These are phyloP conservation scores for Ctenopoma kingsleyae DNA, from an alignment of 2,797 vertebrate species.

Conservation along the genomic window DNA sequence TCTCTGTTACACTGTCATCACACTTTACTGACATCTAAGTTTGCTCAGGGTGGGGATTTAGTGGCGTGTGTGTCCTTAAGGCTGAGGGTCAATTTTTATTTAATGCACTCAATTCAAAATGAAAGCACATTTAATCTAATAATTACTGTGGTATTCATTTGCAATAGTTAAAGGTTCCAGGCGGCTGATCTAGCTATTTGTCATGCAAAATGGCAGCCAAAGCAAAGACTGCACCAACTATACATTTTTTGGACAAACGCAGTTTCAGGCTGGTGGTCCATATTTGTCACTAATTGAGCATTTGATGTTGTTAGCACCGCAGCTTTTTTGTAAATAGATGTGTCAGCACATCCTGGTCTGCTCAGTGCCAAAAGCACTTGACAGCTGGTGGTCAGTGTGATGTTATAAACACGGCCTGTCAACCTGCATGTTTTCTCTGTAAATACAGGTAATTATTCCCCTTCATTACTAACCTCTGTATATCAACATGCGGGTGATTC, in stretches of 20 bases:
- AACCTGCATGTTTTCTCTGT: constrained; percentile 74
- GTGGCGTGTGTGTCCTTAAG: constrained; percentile 29
- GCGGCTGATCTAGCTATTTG: constrained; percentile 1
- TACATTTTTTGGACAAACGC: not conserved
- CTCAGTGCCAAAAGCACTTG: constrained; percentile 57
- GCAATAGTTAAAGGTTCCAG: not conserved
- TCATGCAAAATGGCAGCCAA: constrained; percentile 5
- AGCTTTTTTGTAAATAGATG: constrained; percentile 79
- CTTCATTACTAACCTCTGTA: constrained; percentile 71
- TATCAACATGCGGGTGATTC: constrained; percentile 64
- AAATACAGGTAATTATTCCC: constrained; percentile 75
- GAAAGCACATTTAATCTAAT: constrained; percentile 3
- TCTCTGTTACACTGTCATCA: constrained; percentile 71
- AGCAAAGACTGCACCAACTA: constrained; percentile 9
- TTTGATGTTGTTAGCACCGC: constrained; percentile 48
- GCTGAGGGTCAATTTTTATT: constrained; percentile 21
- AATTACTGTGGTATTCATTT: not conserved
- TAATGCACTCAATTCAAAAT: constrained; percentile 21
- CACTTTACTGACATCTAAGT: constrained; percentile 69
- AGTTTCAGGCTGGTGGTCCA: constrained; percentile 46
- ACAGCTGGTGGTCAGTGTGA: constrained; percentile 65
- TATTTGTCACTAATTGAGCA: constrained; percentile 32
- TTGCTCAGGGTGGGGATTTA: constrained; percentile 75
- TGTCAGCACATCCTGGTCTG: constrained; percentile 75
- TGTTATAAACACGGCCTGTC: constrained; percentile 68